Conservation (phyloP, 2,113 vertebrate genomes). For the Lasiurus borealis region DNA sequence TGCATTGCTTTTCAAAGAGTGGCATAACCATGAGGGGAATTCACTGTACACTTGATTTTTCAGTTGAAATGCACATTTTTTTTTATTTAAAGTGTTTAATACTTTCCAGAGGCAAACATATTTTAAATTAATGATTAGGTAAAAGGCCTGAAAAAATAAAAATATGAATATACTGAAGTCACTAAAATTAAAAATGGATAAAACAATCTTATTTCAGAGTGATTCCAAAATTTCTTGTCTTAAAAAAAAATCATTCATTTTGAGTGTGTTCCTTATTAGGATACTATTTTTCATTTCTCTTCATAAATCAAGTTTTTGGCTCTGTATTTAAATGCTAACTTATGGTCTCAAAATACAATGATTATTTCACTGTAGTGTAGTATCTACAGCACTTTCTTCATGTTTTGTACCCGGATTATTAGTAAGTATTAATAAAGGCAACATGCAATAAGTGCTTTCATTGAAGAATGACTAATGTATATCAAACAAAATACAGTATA, state of each 20-base stretch:
- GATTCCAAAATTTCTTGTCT: not conserved
- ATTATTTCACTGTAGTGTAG: not conserved
- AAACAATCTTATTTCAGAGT: not conserved
- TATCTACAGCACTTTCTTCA: not conserved
- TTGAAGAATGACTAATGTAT: constrained; percentile 32
- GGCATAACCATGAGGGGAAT: constrained; percentile 30
- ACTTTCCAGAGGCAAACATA: constrained; percentile 32
- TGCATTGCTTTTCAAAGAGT: constrained; percentile 42
- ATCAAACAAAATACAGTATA: constrained; percentile 3
- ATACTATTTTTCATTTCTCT: not conserved
- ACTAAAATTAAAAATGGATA: not conserved
- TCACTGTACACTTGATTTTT: not conserved
- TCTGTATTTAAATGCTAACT: not conserved
- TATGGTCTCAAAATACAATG: not conserved
- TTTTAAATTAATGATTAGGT: constrained; percentile 38
- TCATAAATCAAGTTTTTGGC: not conserved
- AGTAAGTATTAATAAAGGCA: constrained; percentile 51
- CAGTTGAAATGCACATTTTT: not conserved
- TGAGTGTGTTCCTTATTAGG: not conserved
- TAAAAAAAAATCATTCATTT: not conserved
- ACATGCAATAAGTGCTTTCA: constrained; percentile 52
- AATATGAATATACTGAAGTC: constrained; percentile 31
- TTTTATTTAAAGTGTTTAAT: constrained; percentile 37
- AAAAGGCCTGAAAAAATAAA: constrained; percentile 50
- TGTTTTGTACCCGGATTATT: not conserved